Evolutionary conservation across 2,113 vertebrate genomes (phyloP).

Genomic region (Corynorhinus townsendii): DNA sequence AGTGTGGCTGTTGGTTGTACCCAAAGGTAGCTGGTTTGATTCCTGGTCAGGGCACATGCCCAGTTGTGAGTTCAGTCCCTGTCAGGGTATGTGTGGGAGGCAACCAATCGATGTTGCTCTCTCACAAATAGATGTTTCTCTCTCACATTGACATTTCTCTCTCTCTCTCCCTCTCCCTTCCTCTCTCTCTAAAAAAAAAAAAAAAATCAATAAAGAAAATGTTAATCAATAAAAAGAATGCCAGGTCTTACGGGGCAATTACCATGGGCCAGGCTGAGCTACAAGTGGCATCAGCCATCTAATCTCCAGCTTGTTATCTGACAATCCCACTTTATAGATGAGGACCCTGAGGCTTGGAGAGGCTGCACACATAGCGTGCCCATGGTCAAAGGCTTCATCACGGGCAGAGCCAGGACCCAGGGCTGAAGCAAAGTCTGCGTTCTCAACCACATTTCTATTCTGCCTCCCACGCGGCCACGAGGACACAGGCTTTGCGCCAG

Average conservation of each 20-base stretch:
- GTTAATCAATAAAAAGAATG: background rate
- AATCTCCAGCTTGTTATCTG: background rate
- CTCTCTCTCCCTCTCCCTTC: background rate
- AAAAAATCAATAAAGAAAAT: background rate
- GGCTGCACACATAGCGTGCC: rapidly evolving
- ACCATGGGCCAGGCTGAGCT: rapidly evolving
- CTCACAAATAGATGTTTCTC: background rate
- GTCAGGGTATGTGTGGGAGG: background rate
- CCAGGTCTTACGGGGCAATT: background rate
- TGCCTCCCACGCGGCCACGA: background rate
- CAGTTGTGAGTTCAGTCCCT: background rate
- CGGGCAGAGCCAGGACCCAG: background rate
- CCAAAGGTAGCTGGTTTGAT: background rate
- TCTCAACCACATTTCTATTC: background rate
- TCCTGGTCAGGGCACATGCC: background rate
- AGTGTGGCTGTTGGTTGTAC: background rate
- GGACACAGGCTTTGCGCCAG: background rate
- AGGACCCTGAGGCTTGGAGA: background rate
- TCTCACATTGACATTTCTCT: background rate
- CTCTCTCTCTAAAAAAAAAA: background rate
- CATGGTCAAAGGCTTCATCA: rapidly evolving
- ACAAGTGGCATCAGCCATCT: rapidly evolving
- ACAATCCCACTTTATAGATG: constrained; percentile 5
- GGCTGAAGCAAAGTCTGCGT: background rate
- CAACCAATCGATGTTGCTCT: background rate